A percentile compares a stretch with the other conserved stretches of the same genome.
phyloP scores from a whole-genome alignment of 2,888 invertebrate species.

The Mesorhabditis belari region DNA sequence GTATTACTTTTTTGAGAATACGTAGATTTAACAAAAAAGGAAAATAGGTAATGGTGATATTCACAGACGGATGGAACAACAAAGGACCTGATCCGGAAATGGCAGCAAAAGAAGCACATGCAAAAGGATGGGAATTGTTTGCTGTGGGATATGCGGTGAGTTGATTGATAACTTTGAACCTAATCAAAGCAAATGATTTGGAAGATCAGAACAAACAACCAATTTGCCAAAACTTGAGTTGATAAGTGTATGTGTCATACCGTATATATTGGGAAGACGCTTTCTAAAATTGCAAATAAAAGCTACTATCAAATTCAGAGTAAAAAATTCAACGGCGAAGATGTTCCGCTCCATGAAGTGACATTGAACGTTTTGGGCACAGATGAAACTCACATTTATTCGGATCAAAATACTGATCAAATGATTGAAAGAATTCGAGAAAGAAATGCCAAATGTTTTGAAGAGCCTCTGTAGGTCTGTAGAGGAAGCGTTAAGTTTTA shows the following conservation, averaged over 20 bases:
- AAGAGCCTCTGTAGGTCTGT: conserved; percentile 7
- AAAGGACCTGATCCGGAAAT: conserved; percentile 45
- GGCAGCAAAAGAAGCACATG: conserved; percentile 30
- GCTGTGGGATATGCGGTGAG: conserved; percentile 39
- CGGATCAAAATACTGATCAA: conserved; percentile 34
- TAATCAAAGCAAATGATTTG: no score
- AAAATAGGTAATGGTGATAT: conserved; percentile 42
- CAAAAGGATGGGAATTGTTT: conserved; percentile 41
- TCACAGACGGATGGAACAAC: conserved; percentile 51
- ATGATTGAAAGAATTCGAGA: conserved; percentile 36
- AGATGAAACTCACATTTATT: conserved; percentile 26
- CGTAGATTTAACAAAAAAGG: neutral
- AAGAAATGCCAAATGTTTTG: conserved; percentile 37
- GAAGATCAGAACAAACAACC: no score
- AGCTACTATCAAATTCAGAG: conserved; percentile 5
- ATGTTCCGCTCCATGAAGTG: conserved; percentile 30
- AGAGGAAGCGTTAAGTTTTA: no score
- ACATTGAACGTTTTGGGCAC: conserved; percentile 36
- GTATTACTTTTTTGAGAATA: conserved; percentile 2
- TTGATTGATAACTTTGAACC: no score
- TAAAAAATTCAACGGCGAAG: conserved; percentile 23
- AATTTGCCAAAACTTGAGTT: no score
- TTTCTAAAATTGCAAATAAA: no score
- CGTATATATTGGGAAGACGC: no score
- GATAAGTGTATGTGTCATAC: no score